Conservation (phyloP, 2,113 vertebrate genomes). For the Murina feae region DNA sequence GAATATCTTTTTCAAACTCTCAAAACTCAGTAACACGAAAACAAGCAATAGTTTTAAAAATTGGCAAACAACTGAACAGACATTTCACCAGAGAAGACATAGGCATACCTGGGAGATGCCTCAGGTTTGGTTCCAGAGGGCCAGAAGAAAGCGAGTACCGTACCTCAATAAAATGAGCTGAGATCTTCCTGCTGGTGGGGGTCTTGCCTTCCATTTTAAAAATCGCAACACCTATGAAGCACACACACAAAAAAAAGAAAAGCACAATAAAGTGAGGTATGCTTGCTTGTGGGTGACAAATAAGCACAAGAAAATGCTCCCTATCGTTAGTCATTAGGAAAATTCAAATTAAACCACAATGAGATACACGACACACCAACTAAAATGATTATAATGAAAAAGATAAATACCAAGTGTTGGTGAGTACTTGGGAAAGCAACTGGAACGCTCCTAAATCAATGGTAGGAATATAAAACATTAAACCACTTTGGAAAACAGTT, state of each 20-base stretch:
- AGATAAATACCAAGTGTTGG: background rate
- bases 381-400: background rate
- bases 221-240: background rate
- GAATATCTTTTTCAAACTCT: background rate
- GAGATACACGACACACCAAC: background rate
- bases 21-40: background rate
- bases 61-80: background rate
- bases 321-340: background rate
- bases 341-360: background rate
- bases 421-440: background rate
- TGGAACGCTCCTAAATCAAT: background rate
- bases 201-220: background rate
- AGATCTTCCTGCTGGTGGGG: background rate
- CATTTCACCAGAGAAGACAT: background rate
- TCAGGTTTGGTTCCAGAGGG: background rate
- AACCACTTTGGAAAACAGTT: background rate
- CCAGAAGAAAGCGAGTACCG: background rate
- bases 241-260: too few species aligned
- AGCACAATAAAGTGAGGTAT: background rate
- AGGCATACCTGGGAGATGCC: background rate
- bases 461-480: background rate
- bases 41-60: background rate
- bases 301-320: background rate
- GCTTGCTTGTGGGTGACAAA: background rate
- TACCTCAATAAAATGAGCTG: background rate